Evolutionary conservation across 2,888 invertebrate species (phyloP), one percentile per base, ranked within the genome.

Genomic region (Sclerodermus sp.): DNA sequence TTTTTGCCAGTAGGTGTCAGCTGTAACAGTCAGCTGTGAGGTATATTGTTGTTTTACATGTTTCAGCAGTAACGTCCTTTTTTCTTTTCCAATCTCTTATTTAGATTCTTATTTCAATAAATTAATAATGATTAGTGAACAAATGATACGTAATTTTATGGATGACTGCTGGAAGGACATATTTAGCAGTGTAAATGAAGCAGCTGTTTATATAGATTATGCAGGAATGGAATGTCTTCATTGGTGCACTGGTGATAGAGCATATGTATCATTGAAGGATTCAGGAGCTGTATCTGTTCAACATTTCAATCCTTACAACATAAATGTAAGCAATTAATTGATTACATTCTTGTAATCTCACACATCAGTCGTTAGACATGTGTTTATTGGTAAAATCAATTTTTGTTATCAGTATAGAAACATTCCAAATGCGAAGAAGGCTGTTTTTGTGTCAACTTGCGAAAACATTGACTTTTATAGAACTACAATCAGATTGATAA

Each of bases 121-220:
- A 23, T 5, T 23, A 23, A 8, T 5, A 23, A 23, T 23, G 23
- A 23, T 23, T 23, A 5, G 8, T 23, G 23, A 23, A 42, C 52
- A 52, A 15, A 40, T 51, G 18, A 13, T 60, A 8, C 49, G 57
- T 32, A 57, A 82, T 43, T 83, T 83, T 59, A 70, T 78, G 14
- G 80, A 80, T 53, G 79, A 79, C 36, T 84, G 84, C 79, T 88
- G 87, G 87, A 76, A 80, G 18, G 84, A 84, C 63, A 81, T 87
- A 14, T 82, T 83, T 54, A 79, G 82, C 40, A 80, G 84, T 66
- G 83, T 87, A 38, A 82, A 82, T 45, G 83, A 83, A 62, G 84
- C 87, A 53, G 82, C 83, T 1, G 86, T 88, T 40, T 88, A 85
- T 64, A 74, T 88, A 38, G 88, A 88, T 65, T 82, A 85, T 62